Percentiles rank a stretch among this genome's conserved stretches.
These are phyloP conservation scores for Diorhabda sublineata DNA, from an alignment of 1,140 invertebrate species.

Conservation along the genomic window DNA sequence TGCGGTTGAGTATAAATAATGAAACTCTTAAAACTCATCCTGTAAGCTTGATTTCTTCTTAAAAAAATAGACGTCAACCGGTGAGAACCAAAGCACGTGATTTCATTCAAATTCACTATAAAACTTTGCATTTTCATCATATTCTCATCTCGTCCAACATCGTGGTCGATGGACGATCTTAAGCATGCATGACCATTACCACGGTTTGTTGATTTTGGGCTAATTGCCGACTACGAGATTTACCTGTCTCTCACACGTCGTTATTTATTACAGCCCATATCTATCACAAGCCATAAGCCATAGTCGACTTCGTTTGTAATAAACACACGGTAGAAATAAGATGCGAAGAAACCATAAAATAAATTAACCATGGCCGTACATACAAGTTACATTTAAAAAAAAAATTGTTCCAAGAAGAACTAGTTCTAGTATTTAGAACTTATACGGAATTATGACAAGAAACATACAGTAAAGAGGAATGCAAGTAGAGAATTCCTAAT, in stretches of 20 bases:
- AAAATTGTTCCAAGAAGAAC: too few relatives aligned
- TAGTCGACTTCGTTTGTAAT: slow-evolving; percentile 8
- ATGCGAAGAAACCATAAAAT: slow-evolving; percentile 12
- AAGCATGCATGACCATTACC: slow-evolving; percentile 20
- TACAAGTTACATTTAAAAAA: too few relatives aligned
- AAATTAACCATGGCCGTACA: slow-evolving; percentile 9
- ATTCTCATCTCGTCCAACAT: background rate
- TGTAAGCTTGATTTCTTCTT: too few relatives aligned
- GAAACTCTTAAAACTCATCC: too few relatives aligned
- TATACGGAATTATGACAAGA: too few relatives aligned
- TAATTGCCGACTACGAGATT: slow-evolving; percentile 16
- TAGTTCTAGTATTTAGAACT: too few relatives aligned
- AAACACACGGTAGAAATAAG: slow-evolving; percentile 18
- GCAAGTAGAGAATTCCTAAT: too few relatives aligned
- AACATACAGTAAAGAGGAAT: too few relatives aligned
- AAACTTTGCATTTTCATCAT: background rate
- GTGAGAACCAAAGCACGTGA: too few relatives aligned
- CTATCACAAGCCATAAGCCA: slow-evolving; percentile 12
- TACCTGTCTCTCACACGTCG: slow-evolving; percentile 21
- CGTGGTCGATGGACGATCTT: background rate
- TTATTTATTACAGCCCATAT: slow-evolving; percentile 15
- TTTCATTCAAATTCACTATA: too few relatives aligned
- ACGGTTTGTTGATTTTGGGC: slow-evolving; percentile 19
- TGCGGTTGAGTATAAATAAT: too few relatives aligned
- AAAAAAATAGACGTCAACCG: too few relatives aligned